Evolutionary conservation across 2,113 vertebrate species (phyloP), one percentile per base, ranked within the genome.

Genomic region (Sceloporus tristichus): DNA sequence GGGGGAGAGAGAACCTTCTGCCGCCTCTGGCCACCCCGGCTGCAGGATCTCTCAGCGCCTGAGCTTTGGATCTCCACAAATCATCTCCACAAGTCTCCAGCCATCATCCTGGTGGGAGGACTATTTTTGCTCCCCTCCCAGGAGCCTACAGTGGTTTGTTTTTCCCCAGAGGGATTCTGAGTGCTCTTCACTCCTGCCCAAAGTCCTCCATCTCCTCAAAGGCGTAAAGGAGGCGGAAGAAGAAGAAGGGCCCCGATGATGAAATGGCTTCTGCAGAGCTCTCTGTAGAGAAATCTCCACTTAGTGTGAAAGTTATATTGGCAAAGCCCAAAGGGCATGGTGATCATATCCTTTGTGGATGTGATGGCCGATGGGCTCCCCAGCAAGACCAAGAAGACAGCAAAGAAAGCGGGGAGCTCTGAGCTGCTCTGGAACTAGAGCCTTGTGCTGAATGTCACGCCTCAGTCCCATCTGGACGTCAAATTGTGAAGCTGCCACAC

Each of bases 201-300:
- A 99, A 99, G 1, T 98, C 99, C 96, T 99, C 98, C 0, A 98
- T 99, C 95, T 99, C 99, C 95, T 99, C 99, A 0, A 99, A 98
- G 80, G 99, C 99, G 0, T 98, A 99, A 38, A 99, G 96, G 70
- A 99, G 97, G 34, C 34, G 34, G 34, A 34, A 34, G 34, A 34
- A 34, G 34, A 34, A 34, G 34, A 34, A 99, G 98, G 93, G 95
- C 1, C 3, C 96, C 94, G 92, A 97, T 97, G 96, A 98, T 98
- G 97, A 96, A 94, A 99, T 99, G 98, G 98, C 98, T 85, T 96
- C 98, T 94, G 98, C 98, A 90, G 94, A 92, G 93, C 97, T 86
- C 62, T 95, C 96, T 86, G 94, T 96, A 38, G 98, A 98, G 93
- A 99, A 98, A 93, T 98, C 97, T 86, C 98, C 97, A 93, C 95